Conservation (phyloP, 2,888 invertebrate species). For the Coremacera marginata region DNA sequence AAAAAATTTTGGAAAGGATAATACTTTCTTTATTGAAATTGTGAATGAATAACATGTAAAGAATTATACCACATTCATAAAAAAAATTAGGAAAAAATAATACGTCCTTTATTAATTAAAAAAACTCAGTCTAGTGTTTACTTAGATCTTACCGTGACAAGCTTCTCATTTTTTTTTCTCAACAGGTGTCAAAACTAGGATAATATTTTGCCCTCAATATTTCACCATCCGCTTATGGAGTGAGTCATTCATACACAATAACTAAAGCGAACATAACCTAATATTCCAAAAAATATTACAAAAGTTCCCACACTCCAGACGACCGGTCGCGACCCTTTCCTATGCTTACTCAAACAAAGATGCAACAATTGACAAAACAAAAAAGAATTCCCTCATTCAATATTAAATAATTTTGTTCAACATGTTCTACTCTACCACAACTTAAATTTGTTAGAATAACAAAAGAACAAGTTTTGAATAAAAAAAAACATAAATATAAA, state of each 20-base stretch:
- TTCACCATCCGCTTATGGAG: background rate
- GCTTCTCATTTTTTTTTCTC: background rate
- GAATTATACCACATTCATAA: no score
- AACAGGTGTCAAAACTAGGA: constrained; percentile 15
- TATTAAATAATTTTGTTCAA: constrained; percentile 36
- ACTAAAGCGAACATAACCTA: background rate
- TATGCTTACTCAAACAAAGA: background rate
- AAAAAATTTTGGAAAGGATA: no score
- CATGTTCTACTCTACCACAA: constrained; percentile 57
- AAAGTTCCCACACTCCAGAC: constrained; percentile 14
- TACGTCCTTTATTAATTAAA: no score
- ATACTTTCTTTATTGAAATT: no score
- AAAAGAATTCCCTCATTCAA: constrained; percentile 13
- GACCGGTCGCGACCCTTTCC: no score
- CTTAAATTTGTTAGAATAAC: constrained; percentile 39
- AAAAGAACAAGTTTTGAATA: constrained; percentile 34
- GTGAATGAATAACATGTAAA: no score
- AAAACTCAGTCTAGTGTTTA: no score
- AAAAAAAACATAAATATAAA: no score
- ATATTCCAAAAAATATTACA: background rate
- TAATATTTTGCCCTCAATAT: background rate
- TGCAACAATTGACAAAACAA: constrained; percentile 18
- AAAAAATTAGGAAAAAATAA: no score
- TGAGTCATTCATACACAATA: background rate
- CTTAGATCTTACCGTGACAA: no score